A percentile compares a stretch with the other conserved stretches of the same genome.
phyloP scores from a whole-genome alignment of 2,113 vertebrate genomes.

The Otocyon megalotis region DNA sequence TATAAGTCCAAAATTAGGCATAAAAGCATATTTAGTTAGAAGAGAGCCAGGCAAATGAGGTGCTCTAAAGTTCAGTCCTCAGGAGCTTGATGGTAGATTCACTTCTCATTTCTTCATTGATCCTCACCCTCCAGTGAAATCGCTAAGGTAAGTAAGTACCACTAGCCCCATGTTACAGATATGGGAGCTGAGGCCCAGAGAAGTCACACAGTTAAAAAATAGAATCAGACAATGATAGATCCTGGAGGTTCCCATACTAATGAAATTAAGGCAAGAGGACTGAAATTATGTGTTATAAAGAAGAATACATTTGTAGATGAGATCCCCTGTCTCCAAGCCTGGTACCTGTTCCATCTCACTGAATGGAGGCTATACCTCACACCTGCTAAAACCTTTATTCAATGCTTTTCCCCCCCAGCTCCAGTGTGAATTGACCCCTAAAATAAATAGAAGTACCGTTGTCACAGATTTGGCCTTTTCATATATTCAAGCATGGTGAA shows the following conservation, averaged over 20 bases:
- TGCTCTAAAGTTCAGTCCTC: not conserved
- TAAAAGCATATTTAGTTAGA: constrained; percentile 21
- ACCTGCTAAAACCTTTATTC: not conserved
- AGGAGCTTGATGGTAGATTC: not conserved
- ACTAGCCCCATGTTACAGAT: not conserved
- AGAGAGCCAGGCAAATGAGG: not conserved
- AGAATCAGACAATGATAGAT: not conserved
- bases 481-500: not conserved
- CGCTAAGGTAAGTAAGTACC: not conserved
- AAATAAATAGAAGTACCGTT: not conserved
- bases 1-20: constrained; percentile 1
- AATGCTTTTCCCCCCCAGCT: too few relatives aligned
- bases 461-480: not conserved
- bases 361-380: not conserved
- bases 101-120: not conserved
- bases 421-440: not conserved
- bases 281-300: not conserved
- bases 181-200: not conserved
- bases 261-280: not conserved
- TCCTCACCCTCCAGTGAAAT: not conserved
- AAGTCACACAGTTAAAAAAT: not conserved
- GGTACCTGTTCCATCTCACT: too few relatives aligned
- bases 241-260: not conserved
- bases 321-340: not conserved
- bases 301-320: not conserved